Base-by-base conservation (phyloP, 2,797 vertebrate species). In the Austrolebias charrua region DNA sequence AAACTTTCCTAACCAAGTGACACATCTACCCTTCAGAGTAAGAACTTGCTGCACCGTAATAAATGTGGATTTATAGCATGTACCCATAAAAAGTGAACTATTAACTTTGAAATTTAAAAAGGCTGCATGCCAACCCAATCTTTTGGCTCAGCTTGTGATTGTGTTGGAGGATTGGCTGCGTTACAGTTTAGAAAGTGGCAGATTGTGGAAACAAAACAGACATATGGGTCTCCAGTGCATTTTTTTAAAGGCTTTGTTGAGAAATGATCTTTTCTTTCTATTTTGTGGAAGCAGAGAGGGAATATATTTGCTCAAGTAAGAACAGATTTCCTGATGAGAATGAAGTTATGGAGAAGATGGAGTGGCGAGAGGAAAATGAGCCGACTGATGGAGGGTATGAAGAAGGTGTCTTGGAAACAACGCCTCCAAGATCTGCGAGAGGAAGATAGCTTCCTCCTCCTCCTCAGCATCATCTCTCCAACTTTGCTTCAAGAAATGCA, bases 401-500 rank as follows among this genome's bases (percentile, higher is more conserved):
- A 66, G 76, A 24, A 55, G 44, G 0, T 14, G 44, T 67, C 66
- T 60, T 3, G 5, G 63, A 81, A 65, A 78, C 71, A 80, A 89
- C 88, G 64, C 77, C 70, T 80, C 28, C 10, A 54, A 83, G 78
- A 76, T 47, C 82, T 91, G 87, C 18, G 6, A 69, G 64, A 58
- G 31, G 35, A 58, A 83, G 89, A 90, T 90, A 88, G 76, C 83
- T 53, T 69, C 63, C 52, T 80, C 69, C 54, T 76, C 51, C 65
- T 72, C 60, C 16, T 44, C n/a, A 0, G 59, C 44, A 71, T 63
- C 66, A n/a, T 76, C 56, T 68, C 63, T 79, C 76, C 76, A 67
- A 79, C 79, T 79, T 65, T 64, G 71, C 79, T 84, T 83, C 61
- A n/a, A 73, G 55, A 43, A 75, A 87, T 86, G 82, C 83, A 79